phyloP scores from a whole-genome alignment of 2,888 invertebrate species.

The Nasonia oneida region DNA sequence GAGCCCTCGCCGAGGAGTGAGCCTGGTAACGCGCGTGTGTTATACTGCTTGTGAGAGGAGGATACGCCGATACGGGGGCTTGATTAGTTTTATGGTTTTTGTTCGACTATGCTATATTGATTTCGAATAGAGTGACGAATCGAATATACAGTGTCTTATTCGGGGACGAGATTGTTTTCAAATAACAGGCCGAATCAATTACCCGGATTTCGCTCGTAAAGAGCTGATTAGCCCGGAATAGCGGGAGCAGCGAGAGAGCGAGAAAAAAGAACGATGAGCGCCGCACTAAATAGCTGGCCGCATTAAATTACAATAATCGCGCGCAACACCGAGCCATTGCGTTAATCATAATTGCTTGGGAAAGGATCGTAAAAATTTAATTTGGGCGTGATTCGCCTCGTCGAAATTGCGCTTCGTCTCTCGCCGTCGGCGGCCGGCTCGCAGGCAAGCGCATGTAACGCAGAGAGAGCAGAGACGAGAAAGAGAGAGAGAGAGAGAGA shows the following conservation, averaged over 20 bases:
- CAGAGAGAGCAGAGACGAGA: neutral
- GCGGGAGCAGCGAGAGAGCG: neutral
- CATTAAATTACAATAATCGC: conserved; percentile 62
- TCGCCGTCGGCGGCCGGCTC: neutral
- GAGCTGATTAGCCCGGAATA: neutral
- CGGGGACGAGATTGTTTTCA: conserved; percentile 18
- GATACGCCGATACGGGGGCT: neutral
- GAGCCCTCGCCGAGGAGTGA: neutral
- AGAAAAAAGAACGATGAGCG: neutral
- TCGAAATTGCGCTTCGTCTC: conserved; percentile 41
- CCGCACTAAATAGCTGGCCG: conserved; percentile 17
- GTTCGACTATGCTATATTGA: too few relatives aligned
- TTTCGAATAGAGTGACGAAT: too few relatives aligned
- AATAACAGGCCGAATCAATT: conserved; percentile 52
- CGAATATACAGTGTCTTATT: neutral
- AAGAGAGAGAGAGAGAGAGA: neutral
- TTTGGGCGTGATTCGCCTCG: conserved; percentile 55
- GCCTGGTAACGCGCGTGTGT: conserved; percentile 1
- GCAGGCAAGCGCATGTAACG: neutral
- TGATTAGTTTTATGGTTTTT: too few relatives aligned
- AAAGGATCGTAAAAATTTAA: conserved; percentile 61
- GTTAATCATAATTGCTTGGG: conserved; percentile 56
- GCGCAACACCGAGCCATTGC: conserved; percentile 25
- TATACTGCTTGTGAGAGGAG: neutral
- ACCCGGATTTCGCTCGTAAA: conserved; percentile 30